Evolutionary conservation across 2,888 invertebrate genomes (phyloP).

Genomic region (Acanthococcus lagerstroemiae): DNA sequence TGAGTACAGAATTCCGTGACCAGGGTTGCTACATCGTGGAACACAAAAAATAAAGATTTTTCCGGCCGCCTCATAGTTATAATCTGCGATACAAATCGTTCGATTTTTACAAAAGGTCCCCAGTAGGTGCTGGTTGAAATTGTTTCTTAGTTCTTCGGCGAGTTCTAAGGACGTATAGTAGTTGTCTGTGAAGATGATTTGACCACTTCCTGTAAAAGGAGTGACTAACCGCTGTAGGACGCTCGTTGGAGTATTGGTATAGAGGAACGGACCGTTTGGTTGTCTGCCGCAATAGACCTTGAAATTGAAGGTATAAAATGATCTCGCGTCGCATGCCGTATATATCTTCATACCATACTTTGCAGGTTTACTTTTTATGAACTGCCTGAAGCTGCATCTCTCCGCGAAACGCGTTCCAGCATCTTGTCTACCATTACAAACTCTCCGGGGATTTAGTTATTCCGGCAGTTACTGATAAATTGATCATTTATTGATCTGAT

Average conservation of each 20-base stretch:
- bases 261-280: background rate
- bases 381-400: background rate
- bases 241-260: background rate
- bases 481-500: background rate
- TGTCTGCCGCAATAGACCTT: background rate
- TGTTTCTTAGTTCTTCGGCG: background rate
- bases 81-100: background rate
- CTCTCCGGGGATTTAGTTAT: background rate
- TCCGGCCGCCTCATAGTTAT: background rate
- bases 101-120: background rate
- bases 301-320: background rate
- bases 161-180: background rate
- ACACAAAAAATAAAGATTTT: background rate
- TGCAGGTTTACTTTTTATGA: background rate
- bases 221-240: background rate
- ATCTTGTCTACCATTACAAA: background rate
- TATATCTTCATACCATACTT: no score
- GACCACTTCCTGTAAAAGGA: background rate
- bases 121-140: background rate
- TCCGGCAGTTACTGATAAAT: background rate
- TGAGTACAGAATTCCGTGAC: background rate
- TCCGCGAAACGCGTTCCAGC: background rate
- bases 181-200: background rate
- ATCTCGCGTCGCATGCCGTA: background rate
- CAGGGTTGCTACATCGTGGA: background rate